These are phyloP conservation scores for Sapayoa aenigma DNA, from an alignment of 2,113 vertebrate species.

Conservation along the genomic window DNA sequence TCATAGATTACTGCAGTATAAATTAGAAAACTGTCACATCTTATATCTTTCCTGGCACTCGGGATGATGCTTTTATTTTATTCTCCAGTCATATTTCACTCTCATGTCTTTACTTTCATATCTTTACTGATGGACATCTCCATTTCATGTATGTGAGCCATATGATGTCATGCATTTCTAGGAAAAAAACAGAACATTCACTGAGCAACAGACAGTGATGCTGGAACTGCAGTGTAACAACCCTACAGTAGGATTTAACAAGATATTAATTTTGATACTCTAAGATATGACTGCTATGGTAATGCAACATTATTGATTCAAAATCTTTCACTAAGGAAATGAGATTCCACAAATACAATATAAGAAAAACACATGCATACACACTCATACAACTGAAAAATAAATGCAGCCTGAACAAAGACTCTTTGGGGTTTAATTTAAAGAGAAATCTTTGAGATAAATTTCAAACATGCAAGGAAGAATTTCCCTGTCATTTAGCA, in stretches of 20 bases:
- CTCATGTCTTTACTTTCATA: not conserved
- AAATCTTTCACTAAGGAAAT: not conserved
- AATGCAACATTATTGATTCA: slow-evolving; percentile 8
- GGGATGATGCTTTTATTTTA: not conserved
- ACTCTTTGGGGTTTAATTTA: not conserved
- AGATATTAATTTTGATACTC: not conserved
- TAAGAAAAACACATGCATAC: not conserved
- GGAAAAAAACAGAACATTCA: not conserved
- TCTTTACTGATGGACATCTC: not conserved
- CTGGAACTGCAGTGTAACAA: not conserved
- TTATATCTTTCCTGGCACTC: not conserved
- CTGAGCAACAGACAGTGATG: not conserved
- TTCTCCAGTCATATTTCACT: not conserved
- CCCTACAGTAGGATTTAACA: not conserved
- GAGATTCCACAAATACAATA: not conserved
- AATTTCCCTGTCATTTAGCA: not conserved
- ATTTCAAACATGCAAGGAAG: not conserved
- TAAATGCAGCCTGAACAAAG: not conserved
- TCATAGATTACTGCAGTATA: not conserved
- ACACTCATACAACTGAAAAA: not conserved
- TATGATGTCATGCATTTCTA: not conserved
- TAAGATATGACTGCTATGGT: slow-evolving; percentile 33
- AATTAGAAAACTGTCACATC: not conserved
- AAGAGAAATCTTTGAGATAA: not conserved
- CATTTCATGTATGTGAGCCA: not conserved